Conservation (phyloP, 2,888 invertebrate genomes). For the Amblyjoppa proteus region DNA sequence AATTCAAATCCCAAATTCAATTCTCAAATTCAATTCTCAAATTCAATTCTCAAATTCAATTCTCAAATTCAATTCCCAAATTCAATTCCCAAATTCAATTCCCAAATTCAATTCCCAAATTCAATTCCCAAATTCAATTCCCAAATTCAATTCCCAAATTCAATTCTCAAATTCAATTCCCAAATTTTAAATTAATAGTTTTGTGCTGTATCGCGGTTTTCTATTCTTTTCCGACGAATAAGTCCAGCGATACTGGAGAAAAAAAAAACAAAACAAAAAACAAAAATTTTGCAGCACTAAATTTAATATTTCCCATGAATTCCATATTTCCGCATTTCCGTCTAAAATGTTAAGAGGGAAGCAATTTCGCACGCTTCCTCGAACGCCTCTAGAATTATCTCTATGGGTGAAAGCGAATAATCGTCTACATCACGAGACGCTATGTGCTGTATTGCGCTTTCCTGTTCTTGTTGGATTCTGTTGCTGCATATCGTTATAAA, state of each 20-base stretch:
- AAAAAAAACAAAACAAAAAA: conserved; percentile 27
- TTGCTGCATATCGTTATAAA: not conserved
- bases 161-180: no score
- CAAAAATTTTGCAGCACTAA: conserved; percentile 8
- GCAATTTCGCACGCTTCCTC: not conserved
- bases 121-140: no score
- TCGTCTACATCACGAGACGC: not conserved
- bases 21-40: no score
- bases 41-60: no score
- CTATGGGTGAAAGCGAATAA: not conserved
- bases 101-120: no score
- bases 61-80: no score
- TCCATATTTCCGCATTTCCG: no score
- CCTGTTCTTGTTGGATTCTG: conserved; percentile 6
- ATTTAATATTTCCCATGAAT: conserved; percentile 35
- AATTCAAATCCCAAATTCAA: no score
- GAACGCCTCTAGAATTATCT: not conserved
- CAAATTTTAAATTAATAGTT: no score
- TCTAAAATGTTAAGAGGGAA: not conserved
- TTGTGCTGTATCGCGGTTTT: no score
- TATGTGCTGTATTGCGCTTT: not conserved
- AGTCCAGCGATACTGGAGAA: conserved; percentile 22
- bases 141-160: no score
- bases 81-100: no score
- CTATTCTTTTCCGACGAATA: conserved; percentile 29